A percentile compares a stretch with the other conserved stretches of the same genome.
Evolutionary conservation across 1,140 invertebrate genomes (phyloP).

Genomic region (Saccostrea echinata): DNA sequence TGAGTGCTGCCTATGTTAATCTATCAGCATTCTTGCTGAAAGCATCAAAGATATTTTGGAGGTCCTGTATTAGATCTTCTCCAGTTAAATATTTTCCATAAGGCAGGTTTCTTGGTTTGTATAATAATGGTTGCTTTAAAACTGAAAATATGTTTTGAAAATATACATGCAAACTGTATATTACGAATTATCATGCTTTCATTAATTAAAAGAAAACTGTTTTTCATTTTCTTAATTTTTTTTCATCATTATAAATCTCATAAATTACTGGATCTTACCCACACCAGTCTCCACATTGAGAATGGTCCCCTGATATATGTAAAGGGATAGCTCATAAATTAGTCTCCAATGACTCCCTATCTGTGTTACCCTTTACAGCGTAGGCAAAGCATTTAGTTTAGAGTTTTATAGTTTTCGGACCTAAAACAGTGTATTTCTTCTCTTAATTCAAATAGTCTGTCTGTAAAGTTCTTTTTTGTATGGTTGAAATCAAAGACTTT

Average conservation of each 20-base stretch:
- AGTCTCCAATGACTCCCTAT: neutral
- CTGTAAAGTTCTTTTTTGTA: slow-evolving; percentile 42
- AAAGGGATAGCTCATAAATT: neutral
- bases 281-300: slow-evolving; percentile 5
- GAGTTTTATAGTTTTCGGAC: slow-evolving; percentile 9
- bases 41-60: neutral
- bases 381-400: slow-evolving; percentile 45
- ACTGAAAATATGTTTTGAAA: neutral
- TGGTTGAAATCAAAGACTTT: slow-evolving; percentile 46
- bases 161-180: neutral
- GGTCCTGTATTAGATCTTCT: neutral
- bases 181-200: too few species aligned
- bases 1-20: slow-evolving; percentile 16
- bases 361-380: slow-evolving; percentile 26
- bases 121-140: slow-evolving; percentile 8
- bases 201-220: too few species aligned
- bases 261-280: neutral
- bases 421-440: neutral
- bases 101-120: neutral
- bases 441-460: slow-evolving; percentile 40
- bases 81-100: slow-evolving; percentile 37
- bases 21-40: neutral
- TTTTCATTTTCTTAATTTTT: neutral
- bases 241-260: neutral
- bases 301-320: slow-evolving; percentile 44